A percentile compares a stretch with the other conserved stretches of the same genome.
Evolutionary conservation across 2,113 vertebrate species (phyloP).

Genomic region (Malurus melanocephalus): DNA sequence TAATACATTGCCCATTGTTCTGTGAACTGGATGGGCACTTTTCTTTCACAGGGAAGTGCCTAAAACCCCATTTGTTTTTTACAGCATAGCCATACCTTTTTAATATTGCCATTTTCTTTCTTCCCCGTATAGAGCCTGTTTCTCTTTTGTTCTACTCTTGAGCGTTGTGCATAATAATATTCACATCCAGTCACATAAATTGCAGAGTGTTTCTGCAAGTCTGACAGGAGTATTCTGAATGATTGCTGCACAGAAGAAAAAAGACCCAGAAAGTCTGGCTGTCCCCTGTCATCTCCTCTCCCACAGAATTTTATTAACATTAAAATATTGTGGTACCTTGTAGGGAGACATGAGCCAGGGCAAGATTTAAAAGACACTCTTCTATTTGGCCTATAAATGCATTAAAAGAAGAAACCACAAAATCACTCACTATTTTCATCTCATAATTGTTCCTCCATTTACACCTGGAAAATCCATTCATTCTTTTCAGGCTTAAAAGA

Average conservation of each 20-base stretch:
- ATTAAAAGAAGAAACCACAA: neutral
- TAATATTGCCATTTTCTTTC: neutral
- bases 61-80: neutral
- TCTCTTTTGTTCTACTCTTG: neutral
- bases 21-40: neutral
- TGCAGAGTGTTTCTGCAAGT: neutral
- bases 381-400: neutral
- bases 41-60: neutral
- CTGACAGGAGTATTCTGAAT: neutral
- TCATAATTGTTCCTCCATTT: neutral
- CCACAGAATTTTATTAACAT: neutral
- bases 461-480: neutral
- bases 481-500: neutral
- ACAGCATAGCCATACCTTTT: neutral
- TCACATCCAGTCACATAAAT: neutral
- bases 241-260: neutral
- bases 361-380: neutral
- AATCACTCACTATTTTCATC: neutral
- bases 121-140: neutral
- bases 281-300: accelerated
- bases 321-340: neutral
- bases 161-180: neutral
- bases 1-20: neutral
- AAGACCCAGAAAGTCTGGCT: neutral
- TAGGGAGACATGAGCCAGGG: neutral